These are phyloP conservation scores for Acrocephalus kingi DNA, from an alignment of 2,113 vertebrate species.

Conservation along the genomic window DNA sequence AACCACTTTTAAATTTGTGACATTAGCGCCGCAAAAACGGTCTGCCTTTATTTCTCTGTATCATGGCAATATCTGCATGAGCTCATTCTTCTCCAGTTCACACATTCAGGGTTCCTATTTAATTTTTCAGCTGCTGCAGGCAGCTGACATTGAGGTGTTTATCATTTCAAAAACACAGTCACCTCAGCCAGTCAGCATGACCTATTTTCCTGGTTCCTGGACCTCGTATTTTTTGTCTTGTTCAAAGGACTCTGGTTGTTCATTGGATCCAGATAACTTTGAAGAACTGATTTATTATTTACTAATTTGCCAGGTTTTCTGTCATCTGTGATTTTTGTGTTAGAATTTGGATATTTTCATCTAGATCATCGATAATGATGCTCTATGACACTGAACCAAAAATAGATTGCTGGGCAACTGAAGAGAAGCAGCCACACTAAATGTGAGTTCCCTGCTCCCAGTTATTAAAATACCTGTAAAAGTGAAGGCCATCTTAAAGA, in stretches of 20 bases:
- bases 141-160: constrained; percentile 35
- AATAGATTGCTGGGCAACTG: constrained; percentile 3
- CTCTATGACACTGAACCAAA: background rate
- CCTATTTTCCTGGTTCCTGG: constrained; percentile 38
- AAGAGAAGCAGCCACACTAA: background rate
- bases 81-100: background rate
- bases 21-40: fast-evolving
- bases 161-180: constrained; percentile 32
- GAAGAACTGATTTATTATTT: constrained; percentile 3
- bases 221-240: background rate
- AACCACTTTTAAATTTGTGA: background rate
- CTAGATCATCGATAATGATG: background rate
- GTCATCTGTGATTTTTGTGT: background rate
- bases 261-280: background rate
- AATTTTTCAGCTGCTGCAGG: constrained; percentile 13
- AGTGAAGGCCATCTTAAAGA: background rate
- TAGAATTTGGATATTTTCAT: constrained; percentile 3
- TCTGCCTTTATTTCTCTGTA: background rate
- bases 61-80: background rate
- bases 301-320: background rate
- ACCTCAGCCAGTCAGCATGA: constrained; percentile 30
- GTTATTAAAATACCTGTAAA: background rate
- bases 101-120: constrained; percentile 13
- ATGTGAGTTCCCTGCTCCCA: background rate
- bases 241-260: background rate